Conservation (phyloP, 2,888 invertebrate species). For the Neoaliturus tenellus region DNA sequence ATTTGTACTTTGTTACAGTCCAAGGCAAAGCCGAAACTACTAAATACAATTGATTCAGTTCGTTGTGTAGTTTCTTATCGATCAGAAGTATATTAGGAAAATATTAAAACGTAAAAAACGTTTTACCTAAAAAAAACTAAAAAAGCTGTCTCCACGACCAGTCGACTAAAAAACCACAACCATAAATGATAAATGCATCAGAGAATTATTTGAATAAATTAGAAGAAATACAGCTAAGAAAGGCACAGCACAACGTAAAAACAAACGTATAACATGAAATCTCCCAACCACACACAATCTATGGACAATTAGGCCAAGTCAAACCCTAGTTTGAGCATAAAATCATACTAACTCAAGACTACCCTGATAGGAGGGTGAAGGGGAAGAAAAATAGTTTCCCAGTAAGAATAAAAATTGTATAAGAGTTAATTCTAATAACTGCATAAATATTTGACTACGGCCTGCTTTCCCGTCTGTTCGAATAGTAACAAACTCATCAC, state of each 20-base stretch:
- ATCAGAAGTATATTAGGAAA: too few relatives aligned
- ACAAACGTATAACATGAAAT: slow-evolving; percentile 2
- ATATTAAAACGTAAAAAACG: too few relatives aligned
- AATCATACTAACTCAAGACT: slow-evolving; percentile 22
- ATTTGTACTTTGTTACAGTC: not conserved
- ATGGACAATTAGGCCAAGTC: not conserved
- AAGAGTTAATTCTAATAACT: too few relatives aligned
- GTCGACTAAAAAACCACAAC: slow-evolving; percentile 5
- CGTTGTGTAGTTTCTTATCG: too few relatives aligned
- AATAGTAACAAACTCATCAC: too few relatives aligned
- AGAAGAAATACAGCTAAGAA: slow-evolving; percentile 45
- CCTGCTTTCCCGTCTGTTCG: too few relatives aligned
- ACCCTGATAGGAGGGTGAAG: slow-evolving; percentile 17
- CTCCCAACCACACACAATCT: not conserved
- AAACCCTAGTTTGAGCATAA: slow-evolving; percentile 12
- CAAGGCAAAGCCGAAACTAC: too few relatives aligned
- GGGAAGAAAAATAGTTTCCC: not conserved
- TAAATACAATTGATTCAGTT: too few relatives aligned
- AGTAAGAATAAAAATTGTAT: too few relatives aligned
- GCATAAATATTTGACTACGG: too few relatives aligned
- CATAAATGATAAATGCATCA: slow-evolving; percentile 37
- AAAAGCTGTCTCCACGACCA: not conserved
- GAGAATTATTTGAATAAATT: slow-evolving; percentile 29
- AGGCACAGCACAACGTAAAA: slow-evolving; percentile 45
- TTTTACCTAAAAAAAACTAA: too few relatives aligned